phyloP scores from a whole-genome alignment of 2,888 invertebrate genomes.

The Callyntrura sp. region DNA sequence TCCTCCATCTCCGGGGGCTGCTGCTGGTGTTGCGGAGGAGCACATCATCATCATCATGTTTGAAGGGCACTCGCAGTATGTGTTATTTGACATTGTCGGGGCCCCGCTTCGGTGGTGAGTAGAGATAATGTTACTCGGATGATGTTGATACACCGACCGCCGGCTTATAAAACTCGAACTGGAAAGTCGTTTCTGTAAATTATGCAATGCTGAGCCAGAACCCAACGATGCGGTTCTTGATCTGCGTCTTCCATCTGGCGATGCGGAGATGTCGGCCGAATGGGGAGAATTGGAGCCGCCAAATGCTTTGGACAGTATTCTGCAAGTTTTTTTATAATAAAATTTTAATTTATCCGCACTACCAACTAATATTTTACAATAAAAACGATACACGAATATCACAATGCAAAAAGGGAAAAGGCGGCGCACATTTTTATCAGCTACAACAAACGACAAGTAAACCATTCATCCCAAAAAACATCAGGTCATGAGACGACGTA shows the following conservation, averaged over 20 bases:
- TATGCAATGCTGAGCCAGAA: conserved; percentile 64
- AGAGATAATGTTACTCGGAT: conserved; percentile 60
- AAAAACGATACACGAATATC: no score
- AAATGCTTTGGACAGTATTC: conserved; percentile 72
- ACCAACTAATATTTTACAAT: not conserved
- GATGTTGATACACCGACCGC: conserved; percentile 55
- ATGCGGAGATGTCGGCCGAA: conserved; percentile 70
- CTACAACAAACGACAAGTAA: no score
- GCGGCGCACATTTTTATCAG: no score
- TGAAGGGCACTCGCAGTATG: conserved; percentile 72
- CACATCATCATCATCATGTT: conserved; percentile 75
- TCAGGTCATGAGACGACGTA: no score
- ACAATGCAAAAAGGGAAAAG: no score
- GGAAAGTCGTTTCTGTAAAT: conserved; percentile 72
- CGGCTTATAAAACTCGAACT: conserved; percentile 74
- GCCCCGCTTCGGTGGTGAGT: conserved; percentile 67
- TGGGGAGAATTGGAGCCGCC: conserved; percentile 68
- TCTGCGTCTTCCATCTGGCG: conserved; percentile 70
- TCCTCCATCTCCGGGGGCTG: conserved; percentile 47
- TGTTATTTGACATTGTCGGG: conserved; percentile 64
- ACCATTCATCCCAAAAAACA: no score
- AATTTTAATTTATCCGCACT: not conserved
- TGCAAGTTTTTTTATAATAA: not conserved
- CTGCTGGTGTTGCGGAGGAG: not conserved
- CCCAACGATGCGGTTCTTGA: conserved; percentile 71